phyloP scores from a whole-genome alignment of 2,113 vertebrate genomes.

The Aegotheles bennettii region DNA sequence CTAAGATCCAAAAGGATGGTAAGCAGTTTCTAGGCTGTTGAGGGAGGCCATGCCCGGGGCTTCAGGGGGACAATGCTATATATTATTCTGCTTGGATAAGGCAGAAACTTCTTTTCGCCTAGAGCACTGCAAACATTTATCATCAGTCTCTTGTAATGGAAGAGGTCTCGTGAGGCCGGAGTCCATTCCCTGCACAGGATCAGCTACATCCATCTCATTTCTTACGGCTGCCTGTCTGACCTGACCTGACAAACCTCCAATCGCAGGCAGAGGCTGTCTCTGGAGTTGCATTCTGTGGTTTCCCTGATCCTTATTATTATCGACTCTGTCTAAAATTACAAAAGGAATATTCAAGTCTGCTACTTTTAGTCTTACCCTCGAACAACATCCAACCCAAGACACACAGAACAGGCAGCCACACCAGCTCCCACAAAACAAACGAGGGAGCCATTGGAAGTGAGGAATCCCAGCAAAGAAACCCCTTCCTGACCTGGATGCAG shows the following conservation, averaged over 20 bases:
- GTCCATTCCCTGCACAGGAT: background rate
- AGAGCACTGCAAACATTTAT: background rate
- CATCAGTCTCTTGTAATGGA: background rate
- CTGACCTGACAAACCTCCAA: background rate
- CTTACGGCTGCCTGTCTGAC: background rate
- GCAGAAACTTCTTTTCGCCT: background rate
- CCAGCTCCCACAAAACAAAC: background rate
- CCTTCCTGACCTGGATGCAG: slow-evolving; percentile 77
- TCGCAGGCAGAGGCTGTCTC: background rate
- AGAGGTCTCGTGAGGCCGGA: background rate
- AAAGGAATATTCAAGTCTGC: background rate
- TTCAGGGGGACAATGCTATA: background rate
- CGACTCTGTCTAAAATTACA: background rate
- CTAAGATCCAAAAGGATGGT: background rate
- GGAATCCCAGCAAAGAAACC: background rate
- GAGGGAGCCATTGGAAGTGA: background rate
- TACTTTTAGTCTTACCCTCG: background rate
- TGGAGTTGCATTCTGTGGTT: background rate
- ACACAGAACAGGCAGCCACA: background rate
- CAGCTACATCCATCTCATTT: background rate
- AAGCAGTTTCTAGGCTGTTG: background rate
- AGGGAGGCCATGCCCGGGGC: background rate
- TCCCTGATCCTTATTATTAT: background rate
- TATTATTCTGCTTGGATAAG: background rate
- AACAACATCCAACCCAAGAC: background rate